Evolutionary conservation across 2,888 invertebrate genomes (phyloP).

Genomic region (Pyrochroa serraticornis): DNA sequence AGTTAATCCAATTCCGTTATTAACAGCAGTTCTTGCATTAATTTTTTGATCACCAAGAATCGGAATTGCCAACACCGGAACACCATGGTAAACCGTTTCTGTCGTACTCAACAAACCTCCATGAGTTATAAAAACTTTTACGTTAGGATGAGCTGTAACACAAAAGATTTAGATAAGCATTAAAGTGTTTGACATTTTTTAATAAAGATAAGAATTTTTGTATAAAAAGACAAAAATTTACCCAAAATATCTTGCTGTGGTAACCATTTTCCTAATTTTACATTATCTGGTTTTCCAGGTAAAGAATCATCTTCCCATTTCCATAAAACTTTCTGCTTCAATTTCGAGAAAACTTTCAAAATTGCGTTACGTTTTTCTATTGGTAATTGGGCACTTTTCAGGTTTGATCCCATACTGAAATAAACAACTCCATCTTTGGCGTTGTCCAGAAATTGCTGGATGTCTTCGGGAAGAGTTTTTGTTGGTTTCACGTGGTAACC

Average conservation of each 20-base stretch:
- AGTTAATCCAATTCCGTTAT: background rate
- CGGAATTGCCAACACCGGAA: constrained; percentile 16
- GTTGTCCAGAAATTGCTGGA: constrained; percentile 61
- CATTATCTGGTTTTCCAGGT: constrained; percentile 35
- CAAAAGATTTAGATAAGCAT: too few species aligned
- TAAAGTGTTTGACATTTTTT: too few species aligned
- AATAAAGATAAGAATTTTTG: too few species aligned
- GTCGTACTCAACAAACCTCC: constrained; percentile 23
- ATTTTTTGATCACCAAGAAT: constrained; percentile 22
- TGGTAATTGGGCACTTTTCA: constrained; percentile 63
- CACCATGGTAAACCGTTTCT: constrained; percentile 16
- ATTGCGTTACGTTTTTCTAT: constrained; percentile 61
- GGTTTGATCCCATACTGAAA: constrained; percentile 67
- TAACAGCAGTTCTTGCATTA: constrained; percentile 7
- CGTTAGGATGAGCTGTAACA: constrained; percentile 20
- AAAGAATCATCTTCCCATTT: constrained; percentile 68
- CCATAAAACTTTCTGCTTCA: constrained; percentile 71
- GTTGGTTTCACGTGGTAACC: constrained; percentile 58
- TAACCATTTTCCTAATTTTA: constrained; percentile 32
- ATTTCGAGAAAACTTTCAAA: constrained; percentile 62
- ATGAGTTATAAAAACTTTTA: constrained; percentile 19
- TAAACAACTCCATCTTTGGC: constrained; percentile 63
- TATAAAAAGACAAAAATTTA: too few species aligned
- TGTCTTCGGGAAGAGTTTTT: constrained; percentile 52
- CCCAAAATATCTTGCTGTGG: constrained; percentile 35